Evolutionary conservation across 1,140 invertebrate species (phyloP), one percentile per base, ranked within the genome.

Genomic region (Cecropterus lyciades): DNA sequence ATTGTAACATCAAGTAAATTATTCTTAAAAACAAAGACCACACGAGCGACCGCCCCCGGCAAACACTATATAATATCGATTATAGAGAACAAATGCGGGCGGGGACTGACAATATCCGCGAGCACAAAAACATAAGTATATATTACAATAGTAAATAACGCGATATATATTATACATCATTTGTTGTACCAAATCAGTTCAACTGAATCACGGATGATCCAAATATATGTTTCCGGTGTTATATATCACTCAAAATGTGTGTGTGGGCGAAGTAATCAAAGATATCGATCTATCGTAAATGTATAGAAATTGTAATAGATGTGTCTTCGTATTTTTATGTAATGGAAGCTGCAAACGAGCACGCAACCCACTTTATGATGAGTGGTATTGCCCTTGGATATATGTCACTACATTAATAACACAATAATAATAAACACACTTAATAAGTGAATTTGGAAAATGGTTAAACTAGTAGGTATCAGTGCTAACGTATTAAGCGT

Each of bases 161-260:
- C 20, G 20, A 33, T 33, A 33, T 33, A 7, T 10, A 33, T 33
- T 33, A 9, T 1, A 9, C n/a, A 33, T 33, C 3, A n/a, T 40
- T 40, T 40, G 15, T 51, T 42, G 43, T 16, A 33, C 46, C 46
- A 62, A 62, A 40, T 62, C 15, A 40, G 46, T 49, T 46, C 57
- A 62, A n/a, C 11, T 62, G 45, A 60, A 33, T 60, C 56, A 60
- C 45, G 45, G 30, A 49, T 51, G 24, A 66, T 40, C 42, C 43
- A 51, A 67, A 71, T 64, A 67, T 57, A 72, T 75, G 53, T 69
- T 69, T 75, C 73, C 73, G 73, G 67, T 70, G 43, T 13, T 27
- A 59, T 59, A 68, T 43, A 67, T 67, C 63, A 68, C 51, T 65
- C 49, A 40, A 57, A 20, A 46, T 45, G 60, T 70, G 15, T 64